Conservation (phyloP, 2,113 vertebrate genomes). For the Lepidothrix coronata region DNA sequence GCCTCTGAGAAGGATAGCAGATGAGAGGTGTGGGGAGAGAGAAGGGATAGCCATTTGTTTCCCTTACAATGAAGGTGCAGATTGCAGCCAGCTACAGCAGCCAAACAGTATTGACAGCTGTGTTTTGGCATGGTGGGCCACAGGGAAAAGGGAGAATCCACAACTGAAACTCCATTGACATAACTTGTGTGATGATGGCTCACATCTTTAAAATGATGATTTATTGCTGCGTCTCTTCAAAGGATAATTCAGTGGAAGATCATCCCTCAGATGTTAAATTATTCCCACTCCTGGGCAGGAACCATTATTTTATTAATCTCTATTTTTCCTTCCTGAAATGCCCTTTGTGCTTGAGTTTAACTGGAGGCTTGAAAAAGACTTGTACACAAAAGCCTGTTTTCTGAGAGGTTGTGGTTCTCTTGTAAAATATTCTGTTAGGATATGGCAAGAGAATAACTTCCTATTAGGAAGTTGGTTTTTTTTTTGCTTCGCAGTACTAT, state of each 20-base stretch:
- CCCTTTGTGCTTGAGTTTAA: slow-evolving; percentile 30
- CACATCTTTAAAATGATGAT: slow-evolving; percentile 4
- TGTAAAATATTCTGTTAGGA: neutral
- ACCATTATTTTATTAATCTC: slow-evolving; percentile 18
- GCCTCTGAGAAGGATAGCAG: slow-evolving; percentile 26
- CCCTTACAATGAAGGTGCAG: neutral
- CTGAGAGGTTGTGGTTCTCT: neutral
- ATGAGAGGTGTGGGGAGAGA: neutral
- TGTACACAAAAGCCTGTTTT: neutral
- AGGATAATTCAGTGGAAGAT: slow-evolving; percentile 19
- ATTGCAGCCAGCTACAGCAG: neutral
- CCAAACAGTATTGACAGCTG: neutral
- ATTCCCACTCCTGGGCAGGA: neutral
- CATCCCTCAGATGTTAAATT: slow-evolving; percentile 19
- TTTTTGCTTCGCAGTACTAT: neutral
- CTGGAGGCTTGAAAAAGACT: neutral
- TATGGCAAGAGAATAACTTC: neutral
- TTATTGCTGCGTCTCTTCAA: slow-evolving; percentile 4
- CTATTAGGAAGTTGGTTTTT: neutral
- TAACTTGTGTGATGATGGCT: neutral
- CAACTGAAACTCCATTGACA: neutral
- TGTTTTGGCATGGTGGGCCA: neutral
- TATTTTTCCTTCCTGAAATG: slow-evolving; percentile 2
- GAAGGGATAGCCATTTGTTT: neutral
- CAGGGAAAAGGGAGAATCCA: neutral